Evolutionary conservation across 2,888 invertebrate genomes (phyloP).

Genomic region (Leptogaster cylindrica): DNA sequence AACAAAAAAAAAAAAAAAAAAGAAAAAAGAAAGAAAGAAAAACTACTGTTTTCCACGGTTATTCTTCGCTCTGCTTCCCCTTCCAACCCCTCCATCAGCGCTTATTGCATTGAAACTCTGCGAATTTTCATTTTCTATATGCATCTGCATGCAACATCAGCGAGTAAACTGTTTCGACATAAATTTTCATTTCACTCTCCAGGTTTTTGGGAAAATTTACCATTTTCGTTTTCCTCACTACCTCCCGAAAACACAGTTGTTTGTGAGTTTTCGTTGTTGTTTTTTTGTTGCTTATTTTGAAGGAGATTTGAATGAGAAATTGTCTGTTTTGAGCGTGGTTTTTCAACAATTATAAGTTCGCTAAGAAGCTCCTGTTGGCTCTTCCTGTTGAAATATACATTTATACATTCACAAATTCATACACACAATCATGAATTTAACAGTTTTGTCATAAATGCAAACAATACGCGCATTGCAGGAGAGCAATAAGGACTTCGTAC

Average conservation of each 20-base stretch:
- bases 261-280: neutral
- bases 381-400: no score
- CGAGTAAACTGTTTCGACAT: conserved; percentile 25
- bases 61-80: neutral
- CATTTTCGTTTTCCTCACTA: neutral
- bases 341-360: conserved; percentile 3
- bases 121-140: conserved; percentile 17
- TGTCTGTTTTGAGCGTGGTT: no score
- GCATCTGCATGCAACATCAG: conserved; percentile 29
- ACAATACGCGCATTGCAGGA: no score
- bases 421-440: no score
- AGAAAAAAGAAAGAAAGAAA: neutral
- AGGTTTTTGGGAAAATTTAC: neutral
- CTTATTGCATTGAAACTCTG: neutral
- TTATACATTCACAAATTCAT: no score
- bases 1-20: no score
- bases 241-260: neutral
- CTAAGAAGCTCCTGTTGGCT: neutral
- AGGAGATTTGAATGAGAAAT: no score
- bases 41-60: conserved; percentile 5
- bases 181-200: conserved; percentile 28
- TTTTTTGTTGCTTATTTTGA: neutral
- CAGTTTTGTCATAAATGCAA: no score
- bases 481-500: no score
- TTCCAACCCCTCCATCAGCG: neutral